Evolutionary conservation across 2,797 vertebrate species (phyloP).

Genomic region (Choloepus didactylus): DNA sequence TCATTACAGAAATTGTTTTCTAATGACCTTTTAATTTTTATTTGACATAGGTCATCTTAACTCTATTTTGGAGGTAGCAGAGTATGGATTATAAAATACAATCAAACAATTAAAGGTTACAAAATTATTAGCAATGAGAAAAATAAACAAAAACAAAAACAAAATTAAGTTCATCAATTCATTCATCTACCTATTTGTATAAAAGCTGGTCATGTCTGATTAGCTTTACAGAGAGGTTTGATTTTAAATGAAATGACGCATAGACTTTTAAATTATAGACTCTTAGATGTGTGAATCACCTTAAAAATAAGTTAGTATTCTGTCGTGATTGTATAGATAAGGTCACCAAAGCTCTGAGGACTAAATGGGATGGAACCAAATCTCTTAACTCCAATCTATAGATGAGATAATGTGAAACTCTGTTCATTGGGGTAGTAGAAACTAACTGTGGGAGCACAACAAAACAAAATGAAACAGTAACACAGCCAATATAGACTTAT

Average conservation of each 20-base stretch:
- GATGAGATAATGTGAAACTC: constrained; percentile 12
- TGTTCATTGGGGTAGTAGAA: neutral
- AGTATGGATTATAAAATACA: constrained; percentile 37
- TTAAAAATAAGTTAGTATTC: constrained; percentile 47
- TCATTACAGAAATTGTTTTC: neutral
- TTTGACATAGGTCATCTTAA: neutral
- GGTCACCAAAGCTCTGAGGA: neutral
- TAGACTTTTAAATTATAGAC: neutral
- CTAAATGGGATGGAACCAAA: constrained; percentile 2
- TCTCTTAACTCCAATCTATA: neutral
- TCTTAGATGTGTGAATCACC: neutral
- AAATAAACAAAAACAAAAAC: neutral
- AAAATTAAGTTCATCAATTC: neutral
- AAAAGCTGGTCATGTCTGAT: neutral
- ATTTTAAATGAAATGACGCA: neutral
- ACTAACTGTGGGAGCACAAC: neutral
- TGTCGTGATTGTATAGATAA: neutral
- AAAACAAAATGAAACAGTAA: neutral
- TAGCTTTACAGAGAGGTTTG: neutral
- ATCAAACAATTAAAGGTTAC: neutral
- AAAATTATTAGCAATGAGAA: neutral
- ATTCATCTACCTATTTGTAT: neutral
- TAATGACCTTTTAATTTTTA: constrained; percentile 47
- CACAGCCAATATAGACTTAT: neutral
- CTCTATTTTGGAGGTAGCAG: neutral